Evolutionary conservation across 2,797 vertebrate genomes (phyloP).

Genomic region (Borostomias antarcticus): DNA sequence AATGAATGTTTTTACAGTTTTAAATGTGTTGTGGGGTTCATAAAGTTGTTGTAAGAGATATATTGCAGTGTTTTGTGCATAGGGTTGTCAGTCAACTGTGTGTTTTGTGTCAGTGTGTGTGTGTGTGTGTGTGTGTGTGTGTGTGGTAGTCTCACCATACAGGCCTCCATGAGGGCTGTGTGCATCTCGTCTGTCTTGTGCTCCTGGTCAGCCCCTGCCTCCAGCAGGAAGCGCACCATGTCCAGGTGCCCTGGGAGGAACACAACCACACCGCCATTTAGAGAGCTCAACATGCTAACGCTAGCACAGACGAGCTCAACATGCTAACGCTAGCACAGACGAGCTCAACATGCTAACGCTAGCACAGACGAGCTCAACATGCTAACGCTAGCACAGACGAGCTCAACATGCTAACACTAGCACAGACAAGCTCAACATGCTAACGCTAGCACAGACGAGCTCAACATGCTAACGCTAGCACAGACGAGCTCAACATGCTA

Average conservation of each 20-base stretch:
- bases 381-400: too few species aligned
- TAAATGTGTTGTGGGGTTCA: too few species aligned
- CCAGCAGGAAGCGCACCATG: constrained; percentile 90
- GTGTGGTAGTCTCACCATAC: constrained; percentile 88
- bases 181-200: constrained; percentile 93
- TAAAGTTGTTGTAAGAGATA: too few species aligned
- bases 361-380: background rate
- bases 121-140: background rate
- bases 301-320: background rate
- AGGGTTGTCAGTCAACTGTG: too few species aligned
- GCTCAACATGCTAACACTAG: too few species aligned
- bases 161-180: constrained; percentile 90
- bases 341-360: background rate
- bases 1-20: too few species aligned
- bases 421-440: too few species aligned
- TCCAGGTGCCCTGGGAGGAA: constrained; percentile 83
- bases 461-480: too few species aligned
- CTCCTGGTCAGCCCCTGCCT: constrained; percentile 90
- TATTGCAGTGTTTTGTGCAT: too few species aligned
- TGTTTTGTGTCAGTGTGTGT: background rate
- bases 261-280: too few species aligned
- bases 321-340: background rate
- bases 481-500: too few species aligned
- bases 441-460: too few species aligned
- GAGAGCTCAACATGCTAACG: background rate